Evolutionary conservation across 2,113 vertebrate genomes (phyloP), one percentile per base, ranked within the genome.

Genomic region (Notothenia rossii): DNA sequence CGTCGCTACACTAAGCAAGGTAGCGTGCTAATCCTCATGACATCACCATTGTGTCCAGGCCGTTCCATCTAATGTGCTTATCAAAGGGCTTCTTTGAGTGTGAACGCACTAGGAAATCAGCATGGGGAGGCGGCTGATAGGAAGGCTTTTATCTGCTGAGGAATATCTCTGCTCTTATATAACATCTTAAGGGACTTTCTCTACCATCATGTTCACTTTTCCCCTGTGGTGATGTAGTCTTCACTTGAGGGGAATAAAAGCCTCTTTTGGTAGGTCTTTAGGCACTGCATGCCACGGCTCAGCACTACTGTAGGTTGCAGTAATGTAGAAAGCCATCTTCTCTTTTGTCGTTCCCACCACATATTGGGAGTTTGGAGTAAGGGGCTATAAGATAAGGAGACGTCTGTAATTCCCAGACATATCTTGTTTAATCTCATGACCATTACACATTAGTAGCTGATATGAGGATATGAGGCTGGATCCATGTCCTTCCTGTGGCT

Each of bases 61-160:
- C 65, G 93, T 94, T 94, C 91, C 90, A 63, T 88, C 84, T 94
- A 95, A 94, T 86, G 83, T 72, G 86, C 92, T 94, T 94, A 93
- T 93, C 89, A 94, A 94, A 92, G 87, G 85, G 63, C 76, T 77
- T 83, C 90, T 92, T 93, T 93, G 88, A 94, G 90, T 84, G 85
- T 69, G 84, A 89, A 85, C 36, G 71, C 84, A 79, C 86, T 86
- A 88, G 85, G 85, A 91, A 92, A 92, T 92, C 84, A 86, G 89
- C 83, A 83, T 75, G 72, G 88, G 87, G 84, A 91, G 89, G 78
- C 83, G 43, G 85, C 86, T 87, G 84, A 93, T 91, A 90, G 89
- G 83, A 86, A 91, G 75, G 86, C 87, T 92, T 92, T 95, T 92
- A 94, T 94, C 92, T 92, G 88, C 83, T 65, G 51, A 91, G 87